phyloP scores from a whole-genome alignment of 2,113 vertebrate genomes.

The Callithrix jacchus region DNA sequence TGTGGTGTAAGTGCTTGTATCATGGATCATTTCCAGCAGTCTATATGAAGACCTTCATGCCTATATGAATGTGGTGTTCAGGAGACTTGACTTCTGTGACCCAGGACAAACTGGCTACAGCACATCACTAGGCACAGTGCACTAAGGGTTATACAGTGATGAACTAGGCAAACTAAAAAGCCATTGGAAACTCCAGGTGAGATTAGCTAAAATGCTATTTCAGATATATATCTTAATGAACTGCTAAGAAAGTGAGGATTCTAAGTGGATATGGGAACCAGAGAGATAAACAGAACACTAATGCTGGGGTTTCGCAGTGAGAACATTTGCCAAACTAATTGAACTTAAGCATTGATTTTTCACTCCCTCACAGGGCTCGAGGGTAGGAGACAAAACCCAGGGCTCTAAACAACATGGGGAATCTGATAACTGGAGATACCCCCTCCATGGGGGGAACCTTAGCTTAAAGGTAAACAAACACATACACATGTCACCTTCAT shows the following conservation, averaged over 20 bases:
- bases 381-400: too few species aligned
- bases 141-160: neutral
- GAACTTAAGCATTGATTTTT: neutral
- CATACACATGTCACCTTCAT: neutral
- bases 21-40: neutral
- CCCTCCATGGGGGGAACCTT: neutral
- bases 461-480: neutral
- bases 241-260: neutral
- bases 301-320: neutral
- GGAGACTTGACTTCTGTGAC: neutral
- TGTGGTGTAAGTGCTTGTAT: neutral
- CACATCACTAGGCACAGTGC: neutral
- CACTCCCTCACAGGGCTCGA: neutral
- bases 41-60: neutral
- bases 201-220: neutral
- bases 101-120: neutral
- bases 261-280: neutral
- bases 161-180: neutral
- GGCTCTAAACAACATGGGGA: too few species aligned
- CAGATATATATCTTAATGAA: neutral
- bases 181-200: neutral
- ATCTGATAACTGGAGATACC: neutral
- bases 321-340: conserved; percentile 9
- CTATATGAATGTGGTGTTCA: neutral
- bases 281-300: neutral